phyloP scores from a whole-genome alignment of 2,888 invertebrate genomes.

The Lochmaea crataegi region DNA sequence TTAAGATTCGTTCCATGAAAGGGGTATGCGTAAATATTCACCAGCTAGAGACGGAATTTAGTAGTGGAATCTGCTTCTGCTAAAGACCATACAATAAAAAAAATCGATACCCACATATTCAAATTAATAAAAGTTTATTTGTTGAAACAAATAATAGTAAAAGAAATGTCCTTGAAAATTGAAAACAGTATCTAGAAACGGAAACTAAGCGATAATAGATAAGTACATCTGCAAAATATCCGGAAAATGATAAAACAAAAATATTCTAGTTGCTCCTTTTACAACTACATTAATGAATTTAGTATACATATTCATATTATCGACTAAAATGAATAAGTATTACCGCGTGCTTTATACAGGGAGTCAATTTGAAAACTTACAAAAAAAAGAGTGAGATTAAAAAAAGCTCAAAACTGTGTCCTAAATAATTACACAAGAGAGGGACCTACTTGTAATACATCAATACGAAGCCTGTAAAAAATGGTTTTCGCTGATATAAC shows the following conservation, averaged over 20 bases:
- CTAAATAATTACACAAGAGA: too few species aligned
- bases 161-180: conserved; percentile 26
- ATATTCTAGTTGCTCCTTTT: conserved; percentile 31
- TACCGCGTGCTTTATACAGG: too few species aligned
- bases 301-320: neutral
- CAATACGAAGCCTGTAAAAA: too few species aligned
- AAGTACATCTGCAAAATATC: conserved; percentile 53
- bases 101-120: neutral
- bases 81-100: neutral
- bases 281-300: neutral
- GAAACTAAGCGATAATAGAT: conserved; percentile 46
- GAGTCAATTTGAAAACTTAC: too few species aligned
- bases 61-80: neutral
- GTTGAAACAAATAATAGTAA: neutral
- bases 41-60: too few species aligned
- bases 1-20: too few species aligned
- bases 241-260: conserved; percentile 51
- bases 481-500: too few species aligned
- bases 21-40: neutral
- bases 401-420: too few species aligned
- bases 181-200: conserved; percentile 36
- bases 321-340: too few species aligned
- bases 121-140: neutral
- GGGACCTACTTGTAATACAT: too few species aligned
- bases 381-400: too few species aligned